Evolutionary conservation across 2,797 vertebrate genomes (phyloP).

Genomic region (Oreonectes daqikongensis): DNA sequence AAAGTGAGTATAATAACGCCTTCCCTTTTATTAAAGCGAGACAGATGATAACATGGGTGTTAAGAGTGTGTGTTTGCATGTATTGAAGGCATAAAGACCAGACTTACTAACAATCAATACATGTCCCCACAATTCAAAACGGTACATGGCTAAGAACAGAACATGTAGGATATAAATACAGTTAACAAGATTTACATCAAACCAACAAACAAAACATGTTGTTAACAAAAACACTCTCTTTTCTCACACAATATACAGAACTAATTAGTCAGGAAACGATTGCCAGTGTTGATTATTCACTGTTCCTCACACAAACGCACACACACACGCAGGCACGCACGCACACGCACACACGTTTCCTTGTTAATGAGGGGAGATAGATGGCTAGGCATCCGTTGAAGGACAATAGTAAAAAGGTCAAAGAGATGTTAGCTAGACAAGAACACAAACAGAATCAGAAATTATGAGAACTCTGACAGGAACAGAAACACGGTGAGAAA

Average conservation of each 20-base stretch:
- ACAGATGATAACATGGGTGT: not conserved
- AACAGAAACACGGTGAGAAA: slow-evolving; percentile 46
- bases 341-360: slow-evolving; percentile 38
- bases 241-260: slow-evolving; percentile 45
- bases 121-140: slow-evolving; percentile 9
- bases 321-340: slow-evolving; percentile 43
- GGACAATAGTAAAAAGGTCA: slow-evolving; percentile 61
- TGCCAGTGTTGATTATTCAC: slow-evolving; percentile 53
- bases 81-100: slow-evolving; percentile 10
- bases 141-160: not conserved
- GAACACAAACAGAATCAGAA: slow-evolving; percentile 43
- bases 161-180: not conserved
- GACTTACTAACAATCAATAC: slow-evolving; percentile 33
- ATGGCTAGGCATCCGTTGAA: slow-evolving; percentile 59
- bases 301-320: slow-evolving; percentile 19
- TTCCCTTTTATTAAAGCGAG: slow-evolving; percentile 25
- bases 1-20: not conserved
- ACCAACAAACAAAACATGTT: not conserved
- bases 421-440: slow-evolving; percentile 48
- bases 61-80: not conserved
- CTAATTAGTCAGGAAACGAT: slow-evolving; percentile 43
- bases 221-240: not conserved
- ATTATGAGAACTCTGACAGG: slow-evolving; percentile 47
- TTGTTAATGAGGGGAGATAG: slow-evolving; percentile 69
- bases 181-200: slow-evolving; percentile 13